A percentile compares a stretch with the other conserved stretches of the same genome.
These are phyloP conservation scores for Tenebrosternarchus preto DNA, from an alignment of 2,113 vertebrate species.

Conservation along the genomic window DNA sequence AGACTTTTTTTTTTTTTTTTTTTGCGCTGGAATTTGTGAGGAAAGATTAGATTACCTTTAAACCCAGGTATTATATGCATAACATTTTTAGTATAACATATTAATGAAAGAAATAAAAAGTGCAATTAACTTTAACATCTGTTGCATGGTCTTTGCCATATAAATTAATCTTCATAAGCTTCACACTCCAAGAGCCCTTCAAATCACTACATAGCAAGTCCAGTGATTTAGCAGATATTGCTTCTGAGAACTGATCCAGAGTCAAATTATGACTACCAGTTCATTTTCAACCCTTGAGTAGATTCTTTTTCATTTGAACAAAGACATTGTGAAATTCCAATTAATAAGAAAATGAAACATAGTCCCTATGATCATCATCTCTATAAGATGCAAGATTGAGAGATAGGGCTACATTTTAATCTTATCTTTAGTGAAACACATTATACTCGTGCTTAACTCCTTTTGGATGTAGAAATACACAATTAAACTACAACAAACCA, in stretches of 20 bases:
- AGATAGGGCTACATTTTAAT: slow-evolving; percentile 4
- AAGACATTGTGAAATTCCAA: slow-evolving; percentile 31
- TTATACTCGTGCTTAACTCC: neutral
- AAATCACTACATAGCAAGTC: neutral
- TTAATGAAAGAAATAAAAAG: slow-evolving; percentile 2
- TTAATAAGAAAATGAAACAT: slow-evolving; percentile 1
- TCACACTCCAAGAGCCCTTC: slow-evolving; percentile 28
- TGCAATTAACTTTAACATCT: slow-evolving; percentile 1
- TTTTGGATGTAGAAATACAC: neutral
- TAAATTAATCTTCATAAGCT: slow-evolving; percentile 19
- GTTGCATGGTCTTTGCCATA: neutral
- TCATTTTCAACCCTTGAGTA: neutral
- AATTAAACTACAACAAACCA: too few species aligned
- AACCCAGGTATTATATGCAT: neutral
- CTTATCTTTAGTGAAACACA: neutral
- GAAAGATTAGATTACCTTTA: neutral
- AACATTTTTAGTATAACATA: neutral
- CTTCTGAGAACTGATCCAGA: neutral
- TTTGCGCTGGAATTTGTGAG: neutral
- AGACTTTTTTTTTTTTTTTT: too few species aligned
- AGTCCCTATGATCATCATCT: slow-evolving; percentile 11
- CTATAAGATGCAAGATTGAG: neutral
- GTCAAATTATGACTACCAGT: slow-evolving; percentile 38
- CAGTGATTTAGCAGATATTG: slow-evolving; percentile 13
- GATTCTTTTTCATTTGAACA: slow-evolving; percentile 8